A percentile compares a stretch with the other conserved stretches of the same genome.
Conservation (phyloP, 2,113 vertebrate species). For the Azemiops feae region DNA sequence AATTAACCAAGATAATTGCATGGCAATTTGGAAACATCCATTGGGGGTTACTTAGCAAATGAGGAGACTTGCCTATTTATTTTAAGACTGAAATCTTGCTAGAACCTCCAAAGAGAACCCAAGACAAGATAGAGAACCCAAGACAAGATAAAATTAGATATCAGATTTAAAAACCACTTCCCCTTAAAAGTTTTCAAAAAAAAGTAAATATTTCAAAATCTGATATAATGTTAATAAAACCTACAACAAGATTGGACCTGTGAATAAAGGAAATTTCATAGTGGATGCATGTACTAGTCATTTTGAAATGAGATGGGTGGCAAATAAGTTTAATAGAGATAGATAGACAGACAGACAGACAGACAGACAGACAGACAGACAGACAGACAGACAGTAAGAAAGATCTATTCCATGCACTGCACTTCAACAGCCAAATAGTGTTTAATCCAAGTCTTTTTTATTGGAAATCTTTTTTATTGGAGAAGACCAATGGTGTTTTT, state of each 20-base stretch:
- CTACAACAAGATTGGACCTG: neutral
- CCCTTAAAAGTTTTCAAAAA: neutral
- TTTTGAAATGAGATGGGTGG: too few species aligned
- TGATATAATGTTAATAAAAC: neutral
- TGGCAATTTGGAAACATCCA: neutral
- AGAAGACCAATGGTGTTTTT: neutral
- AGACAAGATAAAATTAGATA: neutral
- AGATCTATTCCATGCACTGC: neutral
- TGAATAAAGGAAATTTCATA: neutral
- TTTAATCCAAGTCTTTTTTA: neutral
- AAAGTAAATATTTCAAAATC: neutral
- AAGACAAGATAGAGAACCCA: neutral
- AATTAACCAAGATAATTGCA: neutral
- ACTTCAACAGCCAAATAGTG: neutral
- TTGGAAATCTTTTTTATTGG: neutral
- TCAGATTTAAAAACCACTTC: neutral
- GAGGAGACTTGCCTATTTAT: neutral
- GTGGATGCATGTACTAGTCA: neutral
- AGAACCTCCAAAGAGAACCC: neutral
- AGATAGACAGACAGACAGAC: too few species aligned
- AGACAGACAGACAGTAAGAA: neutral
- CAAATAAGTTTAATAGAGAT: neutral
- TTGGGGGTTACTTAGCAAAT: neutral
- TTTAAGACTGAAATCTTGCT: neutral
- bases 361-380: neutral